Evolutionary conservation across 2,113 vertebrate species (phyloP).

Genomic region (Psammodynastes pulverulentus): DNA sequence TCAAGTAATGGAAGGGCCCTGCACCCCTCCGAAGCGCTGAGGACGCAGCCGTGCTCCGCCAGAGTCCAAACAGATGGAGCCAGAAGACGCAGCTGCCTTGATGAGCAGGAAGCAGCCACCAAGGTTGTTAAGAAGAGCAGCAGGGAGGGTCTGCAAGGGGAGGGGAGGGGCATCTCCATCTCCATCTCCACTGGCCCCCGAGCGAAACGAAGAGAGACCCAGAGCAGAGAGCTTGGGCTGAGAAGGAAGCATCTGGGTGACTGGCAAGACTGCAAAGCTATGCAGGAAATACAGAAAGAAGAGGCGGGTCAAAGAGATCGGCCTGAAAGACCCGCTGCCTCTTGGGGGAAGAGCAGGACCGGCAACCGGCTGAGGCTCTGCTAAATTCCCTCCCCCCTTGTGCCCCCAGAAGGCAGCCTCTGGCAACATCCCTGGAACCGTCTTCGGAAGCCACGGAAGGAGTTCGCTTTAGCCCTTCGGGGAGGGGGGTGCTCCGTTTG

Average conservation of each 20-base stretch:
- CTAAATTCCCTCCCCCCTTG: background rate
- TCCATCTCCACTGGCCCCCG: background rate
- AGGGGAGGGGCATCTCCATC: background rate
- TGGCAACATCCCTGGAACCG: no score
- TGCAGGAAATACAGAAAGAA: background rate
- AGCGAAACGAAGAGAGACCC: background rate
- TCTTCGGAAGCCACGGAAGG: background rate
- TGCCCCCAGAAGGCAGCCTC: background rate
- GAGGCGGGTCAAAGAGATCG: background rate
- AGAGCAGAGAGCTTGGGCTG: background rate
- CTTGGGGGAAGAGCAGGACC: background rate
- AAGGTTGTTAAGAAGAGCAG: background rate
- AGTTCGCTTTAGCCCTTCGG: background rate
- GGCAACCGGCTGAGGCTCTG: background rate
- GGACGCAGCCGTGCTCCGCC: background rate
- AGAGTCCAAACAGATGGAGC: background rate
- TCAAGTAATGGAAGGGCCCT: background rate
- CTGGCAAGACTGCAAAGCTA: background rate
- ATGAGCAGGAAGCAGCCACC: background rate
- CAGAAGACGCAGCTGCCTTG: background rate
- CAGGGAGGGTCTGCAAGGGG: background rate
- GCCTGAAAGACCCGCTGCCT: background rate
- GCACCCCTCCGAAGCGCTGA: background rate
- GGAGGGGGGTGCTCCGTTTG: background rate
- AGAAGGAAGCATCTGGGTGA: background rate